Base-by-base conservation (phyloP, 2,888 invertebrate species). In the Parapristionchus giblindavisi region DNA sequence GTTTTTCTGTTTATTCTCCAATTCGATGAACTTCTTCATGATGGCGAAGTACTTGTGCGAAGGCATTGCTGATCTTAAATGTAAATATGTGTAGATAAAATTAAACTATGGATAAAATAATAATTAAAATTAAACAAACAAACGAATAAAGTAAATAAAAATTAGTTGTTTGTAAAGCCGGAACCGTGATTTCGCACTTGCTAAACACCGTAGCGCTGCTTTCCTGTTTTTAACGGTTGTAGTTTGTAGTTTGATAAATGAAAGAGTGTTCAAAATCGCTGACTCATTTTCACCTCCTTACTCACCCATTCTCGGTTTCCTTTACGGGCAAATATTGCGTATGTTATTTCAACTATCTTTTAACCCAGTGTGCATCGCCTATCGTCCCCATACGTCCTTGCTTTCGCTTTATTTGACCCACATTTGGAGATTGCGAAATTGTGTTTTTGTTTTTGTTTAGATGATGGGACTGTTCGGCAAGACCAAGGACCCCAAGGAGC, bases 401-500 rank as follows among this genome's bases (percentile, higher is more conserved):
- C 32, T 51, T 32, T 2, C 34, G 1, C 24, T 36, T 14, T 17
- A 34, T 3, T 8, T n/a, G 21, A 48, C 8, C 11, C 32, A 5
- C 24, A 43, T 27, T 65, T 27, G 27, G 17, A 65, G 24, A n/a
- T 68, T 52, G 21, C 29, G 17, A 51, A 11, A 6, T 14, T n/a
- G 11, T 54, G 8, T 38, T 24, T 1, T 36, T 27, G 29, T 24
- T 51, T 14, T 36, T 27, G 29, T 24, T 51, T 14, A 72, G 60
- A 84, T 83, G 81, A 88, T 88, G 87, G 88, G 88, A n/a, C 75
- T 88, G n/a, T 88, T 88, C 77, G 88, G 88, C 4, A 82, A 85
- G 77, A 83, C 83, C 63, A 85, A 85, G 70, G 88, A 88, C 75
- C 88, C 88, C 6, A 87, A 87, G 75, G 88, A 88, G 75, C 84